phyloP scores from a whole-genome alignment of 2,797 vertebrate species.

The Platyrinchus mystaceus region DNA sequence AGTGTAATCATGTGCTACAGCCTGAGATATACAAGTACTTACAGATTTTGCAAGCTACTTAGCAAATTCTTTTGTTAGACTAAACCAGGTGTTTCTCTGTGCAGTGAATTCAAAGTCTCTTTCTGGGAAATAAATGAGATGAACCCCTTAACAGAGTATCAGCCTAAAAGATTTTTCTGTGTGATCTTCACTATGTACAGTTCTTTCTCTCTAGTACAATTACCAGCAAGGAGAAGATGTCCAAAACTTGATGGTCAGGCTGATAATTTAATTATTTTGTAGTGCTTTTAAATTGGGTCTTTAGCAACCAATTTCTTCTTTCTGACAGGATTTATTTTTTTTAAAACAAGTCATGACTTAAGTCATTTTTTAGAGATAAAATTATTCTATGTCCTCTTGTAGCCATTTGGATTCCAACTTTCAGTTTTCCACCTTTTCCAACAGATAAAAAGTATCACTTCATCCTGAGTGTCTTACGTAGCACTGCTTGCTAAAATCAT shows the following conservation, averaged over 20 bases:
- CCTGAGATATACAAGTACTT: not conserved
- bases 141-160: not conserved
- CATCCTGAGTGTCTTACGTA: not conserved
- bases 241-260: not conserved
- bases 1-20: not conserved
- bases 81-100: not conserved
- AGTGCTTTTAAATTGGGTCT: not conserved
- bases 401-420: not conserved
- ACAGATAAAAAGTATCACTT: not conserved
- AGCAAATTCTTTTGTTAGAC: not conserved
- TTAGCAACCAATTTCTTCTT: not conserved
- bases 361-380: not conserved
- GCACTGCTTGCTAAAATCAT: not conserved
- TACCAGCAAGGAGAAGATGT: not conserved
- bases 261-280: not conserved
- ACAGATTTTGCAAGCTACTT: not conserved
- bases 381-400: not conserved
- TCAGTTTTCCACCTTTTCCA: not conserved
- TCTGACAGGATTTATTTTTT: fast-evolving
- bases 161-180: not conserved
- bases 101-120: not conserved
- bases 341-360: not conserved
- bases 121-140: not conserved
- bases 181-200: not conserved
- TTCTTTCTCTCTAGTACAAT: not conserved